Evolutionary conservation across 30 jellyfish, hydroid and myxozoan genomes (phyloP).

Genomic region (Aurelia sp.): DNA sequence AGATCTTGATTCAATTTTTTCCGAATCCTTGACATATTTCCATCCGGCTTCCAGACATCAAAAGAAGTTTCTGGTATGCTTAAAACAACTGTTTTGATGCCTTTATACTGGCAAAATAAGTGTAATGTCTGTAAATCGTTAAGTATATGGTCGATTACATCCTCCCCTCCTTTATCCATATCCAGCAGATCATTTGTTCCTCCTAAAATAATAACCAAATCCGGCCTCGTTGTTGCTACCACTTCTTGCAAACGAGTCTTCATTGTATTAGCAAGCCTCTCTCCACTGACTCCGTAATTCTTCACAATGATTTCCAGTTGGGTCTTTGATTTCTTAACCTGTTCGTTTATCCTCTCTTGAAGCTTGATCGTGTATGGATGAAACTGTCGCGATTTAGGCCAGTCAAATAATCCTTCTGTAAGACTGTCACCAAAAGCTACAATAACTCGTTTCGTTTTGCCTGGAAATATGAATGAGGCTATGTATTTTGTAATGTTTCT

Average conservation of each 20-base stretch:
- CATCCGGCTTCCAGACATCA: conserved; percentile 39
- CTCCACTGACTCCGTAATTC: conserved; percentile 84
- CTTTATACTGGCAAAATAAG: conserved; percentile 55
- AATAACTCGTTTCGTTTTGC: conserved; percentile 5
- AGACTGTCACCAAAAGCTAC: conserved; percentile 93
- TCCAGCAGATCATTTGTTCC: conserved; percentile 85
- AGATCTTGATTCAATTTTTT: conserved; percentile 34
- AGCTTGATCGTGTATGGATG: conserved; percentile 81
- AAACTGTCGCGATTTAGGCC: conserved; percentile 74
- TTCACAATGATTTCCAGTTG: conserved; percentile 27
- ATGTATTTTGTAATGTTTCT: too few relatives aligned
- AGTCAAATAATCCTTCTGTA: conserved; percentile 86
- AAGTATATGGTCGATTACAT: background rate
- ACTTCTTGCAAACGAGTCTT: conserved; percentile 32
- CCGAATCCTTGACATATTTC: conserved; percentile 40
- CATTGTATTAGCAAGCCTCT: conserved; percentile 60
- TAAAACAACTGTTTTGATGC: conserved; percentile 71
- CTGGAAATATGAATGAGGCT: too few relatives aligned
- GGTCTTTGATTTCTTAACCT: conserved; percentile 6
- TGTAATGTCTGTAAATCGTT: conserved; percentile 58
- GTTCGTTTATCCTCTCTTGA: conserved; percentile 36
- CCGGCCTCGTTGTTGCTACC: conserved; percentile 12
- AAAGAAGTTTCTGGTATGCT: conserved; percentile 76
- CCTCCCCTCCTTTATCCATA: conserved; percentile 32
- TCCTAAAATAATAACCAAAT: conserved; percentile 62